phyloP scores from a whole-genome alignment of 23 tunicate genomes.

The Clavelina lepadiformis region DNA sequence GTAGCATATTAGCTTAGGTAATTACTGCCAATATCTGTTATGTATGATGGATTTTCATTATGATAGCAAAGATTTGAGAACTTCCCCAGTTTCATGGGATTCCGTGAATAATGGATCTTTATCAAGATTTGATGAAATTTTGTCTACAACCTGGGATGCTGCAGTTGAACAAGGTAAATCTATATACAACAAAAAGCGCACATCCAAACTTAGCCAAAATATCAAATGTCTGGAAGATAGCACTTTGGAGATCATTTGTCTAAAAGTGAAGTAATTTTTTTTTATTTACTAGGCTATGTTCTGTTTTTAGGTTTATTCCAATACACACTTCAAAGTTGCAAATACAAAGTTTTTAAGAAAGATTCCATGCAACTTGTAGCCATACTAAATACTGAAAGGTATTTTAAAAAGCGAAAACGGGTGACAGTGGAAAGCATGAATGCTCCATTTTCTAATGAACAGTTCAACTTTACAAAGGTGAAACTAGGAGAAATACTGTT shows the following conservation, averaged over 20 bases:
- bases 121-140: conserved; percentile 40
- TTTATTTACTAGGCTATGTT: too few species aligned
- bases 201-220: too few species aligned
- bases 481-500: conserved; percentile 59
- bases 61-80: too few species aligned
- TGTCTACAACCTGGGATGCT: conserved; percentile 26
- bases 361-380: conserved; percentile 41
- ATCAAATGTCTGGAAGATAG: not conserved
- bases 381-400: conserved; percentile 72
- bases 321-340: conserved; percentile 55
- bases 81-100: too few species aligned
- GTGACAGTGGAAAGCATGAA: conserved; percentile 58
- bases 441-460: conserved; percentile 39
- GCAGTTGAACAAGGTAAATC: conserved; percentile 24
- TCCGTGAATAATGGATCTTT: too few species aligned
- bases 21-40: too few species aligned
- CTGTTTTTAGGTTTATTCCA: conserved; percentile 59
- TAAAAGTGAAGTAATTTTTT: too few species aligned
- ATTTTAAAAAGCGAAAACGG: conserved; percentile 63
- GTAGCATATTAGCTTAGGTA: too few species aligned
- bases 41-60: too few species aligned
- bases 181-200: not conserved
- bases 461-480: conserved; percentile 91
- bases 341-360: conserved; percentile 30
- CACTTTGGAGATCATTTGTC: too few species aligned